Evolutionary conservation across 1,140 invertebrate species (phyloP).

Genomic region (Dreissena polymorpha): DNA sequence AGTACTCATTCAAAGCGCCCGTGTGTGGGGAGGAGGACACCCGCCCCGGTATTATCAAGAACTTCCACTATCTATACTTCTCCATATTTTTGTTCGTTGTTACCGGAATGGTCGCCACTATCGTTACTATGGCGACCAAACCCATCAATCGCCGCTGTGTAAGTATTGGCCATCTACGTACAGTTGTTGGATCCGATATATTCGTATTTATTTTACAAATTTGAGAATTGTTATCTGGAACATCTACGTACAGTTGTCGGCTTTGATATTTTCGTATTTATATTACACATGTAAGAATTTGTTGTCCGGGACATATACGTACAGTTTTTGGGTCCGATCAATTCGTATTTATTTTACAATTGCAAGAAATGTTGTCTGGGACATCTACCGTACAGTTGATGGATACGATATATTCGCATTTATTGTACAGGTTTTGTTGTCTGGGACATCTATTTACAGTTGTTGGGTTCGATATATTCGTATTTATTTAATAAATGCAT

Average conservation of each 20-base stretch:
- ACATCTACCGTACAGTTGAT: no score
- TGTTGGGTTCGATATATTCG: no score
- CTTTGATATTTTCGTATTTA: neutral
- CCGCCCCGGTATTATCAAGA: slow-evolving; percentile 67
- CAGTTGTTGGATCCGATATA: no score
- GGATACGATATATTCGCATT: no score
- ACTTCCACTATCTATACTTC: slow-evolving; percentile 79
- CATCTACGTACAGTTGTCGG: neutral
- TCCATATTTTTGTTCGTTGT: slow-evolving; percentile 74
- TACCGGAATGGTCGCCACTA: slow-evolving; percentile 65
- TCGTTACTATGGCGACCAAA: slow-evolving; percentile 73
- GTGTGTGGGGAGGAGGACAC: slow-evolving; percentile 67
- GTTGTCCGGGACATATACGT: neutral
- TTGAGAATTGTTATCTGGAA: neutral
- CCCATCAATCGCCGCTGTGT: slow-evolving; percentile 74
- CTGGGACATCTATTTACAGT: no score
- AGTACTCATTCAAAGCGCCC: slow-evolving; percentile 72
- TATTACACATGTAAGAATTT: neutral
- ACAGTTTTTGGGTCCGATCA: no score
- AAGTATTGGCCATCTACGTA: slow-evolving; percentile 46
- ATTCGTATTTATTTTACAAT: no score
- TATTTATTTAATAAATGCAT: no score
- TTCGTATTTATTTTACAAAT: neutral
- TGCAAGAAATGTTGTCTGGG: no score
- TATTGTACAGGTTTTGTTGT: no score